phyloP scores from a whole-genome alignment of 2,888 invertebrate species.

The Erebia palarica region DNA sequence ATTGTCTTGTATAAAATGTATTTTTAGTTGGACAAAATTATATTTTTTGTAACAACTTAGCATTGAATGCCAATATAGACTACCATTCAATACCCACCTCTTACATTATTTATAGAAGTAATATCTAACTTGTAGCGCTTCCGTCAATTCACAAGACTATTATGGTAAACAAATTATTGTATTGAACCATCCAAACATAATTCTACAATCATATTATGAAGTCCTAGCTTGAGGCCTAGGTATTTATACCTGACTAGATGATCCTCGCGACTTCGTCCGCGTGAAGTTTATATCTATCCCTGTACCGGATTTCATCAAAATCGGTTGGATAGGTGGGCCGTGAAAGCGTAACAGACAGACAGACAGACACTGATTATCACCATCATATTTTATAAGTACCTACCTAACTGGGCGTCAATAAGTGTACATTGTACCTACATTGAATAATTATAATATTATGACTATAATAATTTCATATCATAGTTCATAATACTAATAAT shows the following conservation, averaged over 20 bases:
- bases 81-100: constrained; percentile 2
- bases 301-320: too few relatives aligned
- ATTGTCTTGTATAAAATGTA: neutral
- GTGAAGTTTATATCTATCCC: too few relatives aligned
- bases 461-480: too few relatives aligned
- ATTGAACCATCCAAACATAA: constrained; percentile 9
- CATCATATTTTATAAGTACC: too few relatives aligned
- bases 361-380: too few relatives aligned
- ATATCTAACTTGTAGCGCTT: constrained; percentile 36
- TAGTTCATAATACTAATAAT: too few relatives aligned
- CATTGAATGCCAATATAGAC: constrained; percentile 3
- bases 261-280: too few relatives aligned
- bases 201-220: constrained; percentile 15
- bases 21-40: neutral
- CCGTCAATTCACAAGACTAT: constrained; percentile 35
- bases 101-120: constrained; percentile 22
- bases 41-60: neutral
- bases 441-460: too few relatives aligned
- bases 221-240: neutral
- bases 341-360: too few relatives aligned
- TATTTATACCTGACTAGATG: neutral
- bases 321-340: too few relatives aligned
- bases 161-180: constrained; percentile 28
- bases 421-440: too few relatives aligned
- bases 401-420: too few relatives aligned